A percentile compares a stretch with the other conserved stretches of the same genome.
Conservation (phyloP, 2,113 vertebrate genomes). For the Thermophis baileyi region DNA sequence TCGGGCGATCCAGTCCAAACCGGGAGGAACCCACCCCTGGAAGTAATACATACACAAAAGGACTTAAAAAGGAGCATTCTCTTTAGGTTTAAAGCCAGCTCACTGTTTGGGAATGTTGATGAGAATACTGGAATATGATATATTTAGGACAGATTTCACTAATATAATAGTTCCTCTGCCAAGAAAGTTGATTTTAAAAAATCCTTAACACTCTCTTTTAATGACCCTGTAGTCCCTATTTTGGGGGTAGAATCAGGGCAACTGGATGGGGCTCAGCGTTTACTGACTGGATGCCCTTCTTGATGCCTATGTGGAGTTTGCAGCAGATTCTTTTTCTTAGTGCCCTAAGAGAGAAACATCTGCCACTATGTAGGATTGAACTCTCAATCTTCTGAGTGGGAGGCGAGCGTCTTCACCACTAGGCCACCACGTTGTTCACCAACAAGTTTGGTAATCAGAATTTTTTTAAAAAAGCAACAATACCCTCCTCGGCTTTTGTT, state of each 20-base stretch:
- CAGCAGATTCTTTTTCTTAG: background rate
- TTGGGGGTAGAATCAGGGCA: background rate
- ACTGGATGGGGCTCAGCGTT: background rate
- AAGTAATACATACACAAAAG: background rate
- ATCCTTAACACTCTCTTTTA: background rate
- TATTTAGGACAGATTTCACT: background rate
- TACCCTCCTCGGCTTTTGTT: background rate
- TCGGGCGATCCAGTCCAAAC: too few relatives aligned
- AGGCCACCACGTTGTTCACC: background rate
- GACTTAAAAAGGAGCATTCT: background rate
- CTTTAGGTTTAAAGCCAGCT: background rate
- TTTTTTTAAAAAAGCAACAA: background rate
- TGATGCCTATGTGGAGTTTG: too few relatives aligned
- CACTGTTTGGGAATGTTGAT: background rate
- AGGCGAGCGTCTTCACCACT: background rate
- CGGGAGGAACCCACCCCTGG: too few relatives aligned
- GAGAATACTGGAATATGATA: background rate
- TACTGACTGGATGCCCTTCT: background rate
- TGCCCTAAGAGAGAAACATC: background rate
- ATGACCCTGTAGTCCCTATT: background rate
- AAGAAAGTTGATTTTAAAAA: background rate
- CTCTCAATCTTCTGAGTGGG: background rate
- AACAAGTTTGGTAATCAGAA: background rate
- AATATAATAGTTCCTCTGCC: background rate
- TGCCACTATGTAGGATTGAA: background rate